Conservation (phyloP, 2,113 vertebrate species). For the Neolamprologus kungweensis region DNA sequence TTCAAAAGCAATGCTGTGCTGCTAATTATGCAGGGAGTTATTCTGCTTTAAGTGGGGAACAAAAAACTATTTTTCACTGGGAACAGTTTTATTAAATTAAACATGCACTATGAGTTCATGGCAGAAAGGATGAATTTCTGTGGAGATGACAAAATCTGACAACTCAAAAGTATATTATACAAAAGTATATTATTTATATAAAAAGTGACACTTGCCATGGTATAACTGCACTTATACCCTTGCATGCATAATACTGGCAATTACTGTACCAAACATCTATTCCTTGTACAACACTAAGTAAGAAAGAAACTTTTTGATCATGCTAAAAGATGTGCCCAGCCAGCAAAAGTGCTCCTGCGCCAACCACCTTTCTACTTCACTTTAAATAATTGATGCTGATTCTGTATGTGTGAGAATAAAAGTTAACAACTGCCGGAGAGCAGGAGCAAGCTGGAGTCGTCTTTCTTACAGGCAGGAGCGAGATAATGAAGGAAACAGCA, state of each 20-base stretch:
- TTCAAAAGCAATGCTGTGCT: neutral
- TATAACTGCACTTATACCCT: neutral
- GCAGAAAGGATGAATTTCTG: neutral
- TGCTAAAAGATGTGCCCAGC: neutral
- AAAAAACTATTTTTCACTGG: neutral
- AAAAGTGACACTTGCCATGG: neutral
- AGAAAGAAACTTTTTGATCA: neutral
- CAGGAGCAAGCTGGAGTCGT: neutral
- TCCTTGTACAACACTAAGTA: neutral
- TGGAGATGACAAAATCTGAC: neutral
- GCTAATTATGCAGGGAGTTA: neutral
- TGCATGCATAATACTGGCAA: neutral
- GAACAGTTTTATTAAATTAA: neutral
- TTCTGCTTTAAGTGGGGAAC: neutral
- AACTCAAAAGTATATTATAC: neutral
- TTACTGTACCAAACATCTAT: neutral
- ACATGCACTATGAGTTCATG: neutral
- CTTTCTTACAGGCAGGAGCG: conserved; percentile 2
- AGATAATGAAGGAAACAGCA: conserved; percentile 46
- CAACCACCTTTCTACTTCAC: neutral
- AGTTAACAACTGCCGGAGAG: conserved; percentile 42
- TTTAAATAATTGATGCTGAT: conserved; percentile 53
- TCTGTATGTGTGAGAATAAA: conserved; percentile 24
- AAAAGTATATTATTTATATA: neutral
- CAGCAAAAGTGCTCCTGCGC: neutral